A percentile compares a stretch with the other conserved stretches of the same genome.
phyloP scores from a whole-genome alignment of 1,140 invertebrate species.

The Paramacrobiotus metropolitanus region DNA sequence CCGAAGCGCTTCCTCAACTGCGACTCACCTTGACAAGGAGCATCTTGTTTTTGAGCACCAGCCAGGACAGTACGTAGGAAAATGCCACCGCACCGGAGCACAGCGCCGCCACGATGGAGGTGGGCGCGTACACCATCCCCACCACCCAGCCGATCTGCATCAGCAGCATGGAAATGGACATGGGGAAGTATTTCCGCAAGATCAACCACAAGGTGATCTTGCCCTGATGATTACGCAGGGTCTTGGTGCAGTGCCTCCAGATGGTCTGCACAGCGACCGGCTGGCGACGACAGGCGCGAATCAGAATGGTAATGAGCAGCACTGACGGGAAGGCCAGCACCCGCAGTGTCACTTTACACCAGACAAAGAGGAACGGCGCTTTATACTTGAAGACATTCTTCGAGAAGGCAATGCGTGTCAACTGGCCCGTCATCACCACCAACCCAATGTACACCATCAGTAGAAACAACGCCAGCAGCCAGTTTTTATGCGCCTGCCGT shows the following conservation, averaged over 20 bases:
- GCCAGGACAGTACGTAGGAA: not conserved
- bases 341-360: not conserved
- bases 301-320: not conserved
- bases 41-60: conserved; percentile 3
- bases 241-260: not conserved
- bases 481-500: not conserved
- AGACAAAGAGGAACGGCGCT: not conserved
- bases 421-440: not conserved
- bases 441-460: not conserved
- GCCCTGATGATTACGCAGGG: not conserved
- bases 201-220: not conserved
- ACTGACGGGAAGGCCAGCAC: not conserved
- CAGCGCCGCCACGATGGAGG: not conserved
- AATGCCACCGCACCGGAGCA: not conserved
- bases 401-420: not conserved
- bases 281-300: not conserved
- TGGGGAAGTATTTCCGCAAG: not conserved
- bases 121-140: not conserved
- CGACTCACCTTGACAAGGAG: not conserved
- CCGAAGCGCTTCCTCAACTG: no score
- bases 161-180: not conserved
- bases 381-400: not conserved
- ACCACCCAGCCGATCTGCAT: conserved; percentile 2
- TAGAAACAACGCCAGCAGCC: not conserved
- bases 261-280: not conserved